Evolutionary conservation across 1,140 invertebrate genomes (phyloP).

Genomic region (Camponotus vicinus): DNA sequence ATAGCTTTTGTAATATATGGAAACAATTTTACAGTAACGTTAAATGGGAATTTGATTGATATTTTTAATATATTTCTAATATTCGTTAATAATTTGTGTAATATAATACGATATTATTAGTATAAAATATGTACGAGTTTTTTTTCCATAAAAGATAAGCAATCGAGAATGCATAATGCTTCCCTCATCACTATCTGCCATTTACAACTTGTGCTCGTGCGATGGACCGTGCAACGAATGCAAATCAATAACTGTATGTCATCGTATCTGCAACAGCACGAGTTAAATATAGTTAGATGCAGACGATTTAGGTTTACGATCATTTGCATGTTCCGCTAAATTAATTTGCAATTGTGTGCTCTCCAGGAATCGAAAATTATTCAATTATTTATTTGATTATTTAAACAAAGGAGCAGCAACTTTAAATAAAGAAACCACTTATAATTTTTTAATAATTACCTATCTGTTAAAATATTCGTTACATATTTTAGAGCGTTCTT

Average conservation of each 20-base stretch:
- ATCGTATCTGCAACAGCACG: background rate
- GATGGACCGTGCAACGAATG: background rate
- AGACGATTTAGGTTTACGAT: background rate
- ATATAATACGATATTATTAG: background rate
- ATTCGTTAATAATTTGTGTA: background rate
- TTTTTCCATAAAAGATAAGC: background rate
- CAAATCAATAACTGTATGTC: constrained; percentile 21
- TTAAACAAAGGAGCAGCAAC: no score
- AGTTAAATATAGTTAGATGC: constrained; percentile 7
- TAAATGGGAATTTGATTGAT: background rate
- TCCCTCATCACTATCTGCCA: background rate
- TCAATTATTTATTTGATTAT: no score
- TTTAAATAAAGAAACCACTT: no score
- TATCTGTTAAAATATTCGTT: background rate
- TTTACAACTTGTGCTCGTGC: background rate
- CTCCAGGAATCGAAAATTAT: background rate
- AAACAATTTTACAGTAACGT: background rate
- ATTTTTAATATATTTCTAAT: background rate
- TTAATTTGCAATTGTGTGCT: background rate
- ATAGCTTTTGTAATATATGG: background rate
- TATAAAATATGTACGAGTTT: background rate
- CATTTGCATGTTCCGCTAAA: background rate
- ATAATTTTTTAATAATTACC: no score
- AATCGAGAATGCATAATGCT: background rate
- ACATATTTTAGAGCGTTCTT: background rate